Evolutionary conservation across 2,113 vertebrate species (phyloP), one percentile per base, ranked within the genome.

Genomic region (Euleptes europaea): DNA sequence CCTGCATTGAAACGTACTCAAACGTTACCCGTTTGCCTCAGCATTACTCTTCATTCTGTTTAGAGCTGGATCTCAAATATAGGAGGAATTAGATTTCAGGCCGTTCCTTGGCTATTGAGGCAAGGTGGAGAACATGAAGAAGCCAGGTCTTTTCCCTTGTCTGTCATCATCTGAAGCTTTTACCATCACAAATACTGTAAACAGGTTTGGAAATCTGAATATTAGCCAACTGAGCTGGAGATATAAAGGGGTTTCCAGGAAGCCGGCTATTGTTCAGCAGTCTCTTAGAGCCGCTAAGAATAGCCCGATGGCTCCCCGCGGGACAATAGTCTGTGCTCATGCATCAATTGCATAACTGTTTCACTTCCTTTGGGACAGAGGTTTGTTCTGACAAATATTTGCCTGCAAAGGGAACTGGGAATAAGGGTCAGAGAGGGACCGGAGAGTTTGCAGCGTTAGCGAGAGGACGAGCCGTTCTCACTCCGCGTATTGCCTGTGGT

Each of bases 191-290:
- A 92, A 14, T 9, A 35, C 44, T 87, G 60, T 88, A 0, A 0
- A 51, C 57, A 88, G 79, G 71, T 78, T 84, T 40, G 65, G 86
- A 91, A 93, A 78, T 57, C 77, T 70, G 88, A 72, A 88, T 44
- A 80, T 23, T 11, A 72, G 4, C 35, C 86, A 88, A 78, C 13
- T 26, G 15, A 81, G n/a, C 33, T 74, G 54, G 82, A 31, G 0
- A 0, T 21, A 60, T 82, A 78, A 88, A n/a, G 40, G 71, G 0
- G 23, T 31, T 86, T 89, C 60, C 28, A 65, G 84, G 66, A 82
- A 12, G 26, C 13, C 0, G 31, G 78, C 84, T 79, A 21, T 57
- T 73, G 28, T 83, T 84, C 75, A 75, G 80, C 51, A 21, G 72
- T 47, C 19, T 73, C 54, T 67, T 51, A 70, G 21, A 42, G 13